These are phyloP conservation scores for Eulemur albifrons DNA, from an alignment of 2,797 vertebrate genomes.

Conservation along the genomic window DNA sequence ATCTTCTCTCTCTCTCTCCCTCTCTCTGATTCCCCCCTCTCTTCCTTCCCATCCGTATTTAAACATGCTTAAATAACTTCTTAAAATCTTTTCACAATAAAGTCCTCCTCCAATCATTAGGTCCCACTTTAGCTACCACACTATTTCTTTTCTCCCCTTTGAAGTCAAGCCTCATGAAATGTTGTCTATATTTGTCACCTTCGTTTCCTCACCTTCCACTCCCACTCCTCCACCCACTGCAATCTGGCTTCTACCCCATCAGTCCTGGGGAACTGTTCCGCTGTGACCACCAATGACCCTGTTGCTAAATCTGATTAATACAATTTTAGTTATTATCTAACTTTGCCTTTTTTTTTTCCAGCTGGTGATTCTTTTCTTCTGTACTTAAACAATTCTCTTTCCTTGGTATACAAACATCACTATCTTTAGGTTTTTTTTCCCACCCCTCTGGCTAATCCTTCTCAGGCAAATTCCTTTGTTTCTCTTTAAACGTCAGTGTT, in stretches of 20 bases:
- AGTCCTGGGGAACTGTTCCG: not conserved
- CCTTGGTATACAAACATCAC: not conserved
- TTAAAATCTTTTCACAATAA: not conserved
- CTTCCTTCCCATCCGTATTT: not conserved
- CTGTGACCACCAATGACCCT: not conserved
- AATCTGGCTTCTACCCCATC: not conserved
- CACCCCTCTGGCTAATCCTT: not conserved
- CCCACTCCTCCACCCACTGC: not conserved
- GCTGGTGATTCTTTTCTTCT: not conserved
- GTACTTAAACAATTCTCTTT: not conserved
- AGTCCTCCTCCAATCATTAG: not conserved
- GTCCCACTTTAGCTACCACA: not conserved
- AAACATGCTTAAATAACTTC: conserved; percentile 1
- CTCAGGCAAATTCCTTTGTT: not conserved
- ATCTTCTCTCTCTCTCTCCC: not conserved
- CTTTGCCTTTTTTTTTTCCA: not conserved
- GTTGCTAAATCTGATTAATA: conserved; percentile 3
- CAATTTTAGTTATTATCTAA: not conserved
- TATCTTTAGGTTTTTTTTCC: not conserved
- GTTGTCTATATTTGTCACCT: not conserved
- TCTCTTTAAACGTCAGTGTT: not conserved
- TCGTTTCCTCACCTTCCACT: conserved; percentile 11
- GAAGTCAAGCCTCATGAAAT: not conserved
- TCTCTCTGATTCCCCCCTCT: no score
- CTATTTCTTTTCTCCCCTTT: conserved; percentile 25